Evolutionary conservation across 92 coral and sea anemone species (phyloP).

Genomic region (Anthopleura xanthogrammica): DNA sequence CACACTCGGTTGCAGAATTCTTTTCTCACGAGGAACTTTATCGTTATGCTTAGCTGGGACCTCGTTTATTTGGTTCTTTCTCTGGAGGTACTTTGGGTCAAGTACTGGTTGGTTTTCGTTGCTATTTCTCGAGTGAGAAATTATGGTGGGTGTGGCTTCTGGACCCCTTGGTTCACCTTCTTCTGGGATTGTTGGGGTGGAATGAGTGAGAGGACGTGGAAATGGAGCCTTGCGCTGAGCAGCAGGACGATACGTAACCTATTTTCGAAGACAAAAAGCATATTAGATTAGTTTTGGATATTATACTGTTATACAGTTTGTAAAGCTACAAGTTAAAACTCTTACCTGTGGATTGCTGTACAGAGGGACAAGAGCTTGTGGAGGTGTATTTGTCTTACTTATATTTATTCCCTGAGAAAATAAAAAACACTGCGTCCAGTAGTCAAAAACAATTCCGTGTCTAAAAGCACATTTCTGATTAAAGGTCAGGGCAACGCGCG

Average conservation of each 20-base stretch:
- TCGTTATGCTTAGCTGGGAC: conserved; percentile 20
- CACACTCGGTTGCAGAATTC: conserved; percentile 38
- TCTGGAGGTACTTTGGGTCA: conserved; percentile 85
- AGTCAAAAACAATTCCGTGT: not conserved
- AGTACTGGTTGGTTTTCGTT: conserved; percentile 78
- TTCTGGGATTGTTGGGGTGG: conserved; percentile 85
- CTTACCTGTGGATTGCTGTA: conserved; percentile 26
- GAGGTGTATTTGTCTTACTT: conserved; percentile 9
- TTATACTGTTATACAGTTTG: not conserved
- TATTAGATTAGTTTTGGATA: not conserved
- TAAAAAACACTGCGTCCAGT: not conserved
- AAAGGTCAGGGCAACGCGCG: too few species aligned
- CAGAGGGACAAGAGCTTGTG: conserved; percentile 36
- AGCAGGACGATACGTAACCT: conserved; percentile 48
- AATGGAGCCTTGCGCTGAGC: conserved; percentile 50
- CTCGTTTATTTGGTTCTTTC: conserved; percentile 44
- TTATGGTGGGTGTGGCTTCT: conserved; percentile 24
- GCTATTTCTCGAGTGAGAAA: conserved; percentile 39
- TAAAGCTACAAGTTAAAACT: too few species aligned
- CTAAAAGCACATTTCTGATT: not conserved
- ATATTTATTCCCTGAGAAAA: not conserved
- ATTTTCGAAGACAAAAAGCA: not conserved
- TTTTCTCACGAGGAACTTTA: conserved; percentile 31
- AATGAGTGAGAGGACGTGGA: conserved; percentile 83
- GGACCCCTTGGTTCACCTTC: conserved; percentile 40